These are phyloP conservation scores for Melanotaenia parkinsoni DNA, from an alignment of 2,797 vertebrate genomes.

Conservation along the genomic window DNA sequence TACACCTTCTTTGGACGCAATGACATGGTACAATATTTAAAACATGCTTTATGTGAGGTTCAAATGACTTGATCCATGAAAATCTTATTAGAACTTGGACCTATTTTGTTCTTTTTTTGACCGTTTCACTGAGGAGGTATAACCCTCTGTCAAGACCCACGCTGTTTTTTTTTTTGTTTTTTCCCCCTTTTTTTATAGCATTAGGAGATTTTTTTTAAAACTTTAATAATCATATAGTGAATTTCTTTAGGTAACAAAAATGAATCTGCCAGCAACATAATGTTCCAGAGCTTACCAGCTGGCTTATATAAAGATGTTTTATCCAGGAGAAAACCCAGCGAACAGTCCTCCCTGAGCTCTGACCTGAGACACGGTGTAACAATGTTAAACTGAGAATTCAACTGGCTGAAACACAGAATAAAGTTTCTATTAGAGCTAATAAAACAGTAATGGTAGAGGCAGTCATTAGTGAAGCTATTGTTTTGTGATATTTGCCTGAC, in stretches of 20 bases:
- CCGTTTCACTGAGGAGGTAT: too few species aligned
- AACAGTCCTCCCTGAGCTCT: neutral
- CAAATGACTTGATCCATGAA: neutral
- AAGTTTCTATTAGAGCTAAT: neutral
- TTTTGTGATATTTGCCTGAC: neutral
- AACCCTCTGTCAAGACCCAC: too few species aligned
- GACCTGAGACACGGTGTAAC: neutral
- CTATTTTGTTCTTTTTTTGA: too few species aligned
- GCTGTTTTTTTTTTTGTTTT: neutral
- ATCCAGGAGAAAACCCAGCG: neutral
- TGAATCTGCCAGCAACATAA: neutral
- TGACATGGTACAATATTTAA: conserved; percentile 88
- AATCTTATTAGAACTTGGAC: too few species aligned
- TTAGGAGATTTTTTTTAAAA: neutral
- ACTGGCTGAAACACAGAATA: neutral
- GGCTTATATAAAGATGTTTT: neutral
- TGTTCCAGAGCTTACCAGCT: neutral
- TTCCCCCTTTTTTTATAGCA: neutral
- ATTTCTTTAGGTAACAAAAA: neutral
- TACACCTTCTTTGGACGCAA: conserved; percentile 98
- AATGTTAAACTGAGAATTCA: neutral
- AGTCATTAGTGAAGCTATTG: neutral
- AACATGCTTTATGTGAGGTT: neutral
- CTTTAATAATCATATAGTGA: too few species aligned
- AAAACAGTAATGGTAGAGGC: neutral